Evolutionary conservation across 2,113 vertebrate species (phyloP).

Genomic region (Colistium nudipinnis): DNA sequence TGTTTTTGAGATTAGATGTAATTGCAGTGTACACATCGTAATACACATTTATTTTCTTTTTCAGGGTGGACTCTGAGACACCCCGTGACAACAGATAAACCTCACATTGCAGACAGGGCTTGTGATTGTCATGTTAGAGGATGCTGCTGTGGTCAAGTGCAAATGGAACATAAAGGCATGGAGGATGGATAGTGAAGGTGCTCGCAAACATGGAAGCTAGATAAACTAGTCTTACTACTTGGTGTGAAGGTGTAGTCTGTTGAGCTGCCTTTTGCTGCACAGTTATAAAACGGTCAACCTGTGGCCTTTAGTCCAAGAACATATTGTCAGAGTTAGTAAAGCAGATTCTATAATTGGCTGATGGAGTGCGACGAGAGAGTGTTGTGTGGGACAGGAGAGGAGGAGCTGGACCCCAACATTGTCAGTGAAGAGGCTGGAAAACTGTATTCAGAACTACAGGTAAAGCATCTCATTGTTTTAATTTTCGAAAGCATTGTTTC

Average conservation of each 20-base stretch:
- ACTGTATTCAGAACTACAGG: constrained; percentile 84
- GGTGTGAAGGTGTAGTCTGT: constrained; percentile 10
- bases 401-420: constrained; percentile 81
- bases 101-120: not conserved
- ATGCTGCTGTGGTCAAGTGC: not conserved
- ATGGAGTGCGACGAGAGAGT: constrained; percentile 81
- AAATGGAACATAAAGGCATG: not conserved
- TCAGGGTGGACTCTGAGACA: constrained; percentile 70
- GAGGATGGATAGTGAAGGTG: constrained; percentile 48
- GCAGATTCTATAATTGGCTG: not conserved
- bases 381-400: constrained; percentile 73
- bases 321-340: not conserved
- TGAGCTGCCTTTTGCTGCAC: not conserved
- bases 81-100: constrained; percentile 48
- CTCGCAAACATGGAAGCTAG: constrained; percentile 42
- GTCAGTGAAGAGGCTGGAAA: constrained; percentile 85
- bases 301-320: not conserved
- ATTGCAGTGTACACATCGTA: not conserved
- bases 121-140: constrained; percentile 12
- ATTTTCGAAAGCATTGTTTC: not conserved
- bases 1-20: not conserved
- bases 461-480: constrained; percentile 36
- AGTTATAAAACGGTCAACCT: not conserved
- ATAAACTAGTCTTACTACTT: constrained; percentile 44
- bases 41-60: constrained; percentile 26